Evolutionary conservation across 2,113 vertebrate genomes (phyloP).

Genomic region (Aegotheles bennettii): DNA sequence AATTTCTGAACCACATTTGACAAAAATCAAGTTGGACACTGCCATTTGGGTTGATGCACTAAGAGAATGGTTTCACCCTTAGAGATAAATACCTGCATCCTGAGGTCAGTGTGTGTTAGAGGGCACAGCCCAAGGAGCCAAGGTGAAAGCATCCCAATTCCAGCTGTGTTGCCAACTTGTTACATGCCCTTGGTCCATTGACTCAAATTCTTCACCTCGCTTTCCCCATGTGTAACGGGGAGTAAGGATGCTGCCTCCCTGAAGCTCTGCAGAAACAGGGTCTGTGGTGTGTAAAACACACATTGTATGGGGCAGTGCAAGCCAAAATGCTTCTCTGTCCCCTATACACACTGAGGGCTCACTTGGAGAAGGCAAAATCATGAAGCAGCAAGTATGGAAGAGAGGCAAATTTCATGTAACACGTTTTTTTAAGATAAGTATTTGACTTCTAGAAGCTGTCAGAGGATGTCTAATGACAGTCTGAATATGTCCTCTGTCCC

Average conservation of each 20-base stretch:
- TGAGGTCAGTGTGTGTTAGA: background rate
- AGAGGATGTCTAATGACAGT: background rate
- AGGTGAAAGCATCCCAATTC: background rate
- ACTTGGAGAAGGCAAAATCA: background rate
- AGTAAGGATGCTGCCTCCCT: background rate
- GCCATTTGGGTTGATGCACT: background rate
- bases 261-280: background rate
- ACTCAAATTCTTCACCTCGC: background rate
- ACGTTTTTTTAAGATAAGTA: background rate
- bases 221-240: background rate
- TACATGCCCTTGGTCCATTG: background rate
- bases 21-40: background rate
- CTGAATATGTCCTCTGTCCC: background rate
- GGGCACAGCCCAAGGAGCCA: background rate
- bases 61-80: background rate
- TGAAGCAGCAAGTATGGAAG: background rate
- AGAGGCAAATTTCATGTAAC: background rate
- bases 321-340: background rate
- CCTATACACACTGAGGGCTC: background rate
- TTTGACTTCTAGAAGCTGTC: background rate
- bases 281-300: accelerated
- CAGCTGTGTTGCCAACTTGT: background rate
- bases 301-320: background rate
- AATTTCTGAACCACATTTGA: background rate
- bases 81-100: background rate